Evolutionary conservation across 2,797 vertebrate genomes (phyloP), one percentile per base, ranked within the genome.

Genomic region (Sardinella longiceps): DNA sequence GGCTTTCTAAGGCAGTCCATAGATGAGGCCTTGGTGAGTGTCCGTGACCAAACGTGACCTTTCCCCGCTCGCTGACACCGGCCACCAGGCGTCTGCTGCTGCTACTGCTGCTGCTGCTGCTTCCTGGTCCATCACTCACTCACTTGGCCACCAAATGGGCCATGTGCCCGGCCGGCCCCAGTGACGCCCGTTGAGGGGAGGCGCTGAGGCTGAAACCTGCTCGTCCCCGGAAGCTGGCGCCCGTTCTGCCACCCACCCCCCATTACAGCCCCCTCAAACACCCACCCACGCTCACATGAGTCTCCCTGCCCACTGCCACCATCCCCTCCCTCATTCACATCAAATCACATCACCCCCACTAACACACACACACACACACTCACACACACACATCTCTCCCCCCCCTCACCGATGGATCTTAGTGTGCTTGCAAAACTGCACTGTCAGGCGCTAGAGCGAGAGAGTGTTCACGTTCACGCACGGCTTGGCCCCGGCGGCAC

Each of bases 61-160:
- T 77, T 77, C 37, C 70, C 70, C 28, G 3, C 33, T 37, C 10
- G n/a, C 56, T 60, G 56, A 60, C 56, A 10, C 56, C 11, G 56
- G 56, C 56, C 56, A 60, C 56, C 23, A 10, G 56, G 56, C 56
- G 56, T n/a, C 56, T 60, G 56, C 56, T 60, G 53, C 53, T 53
- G 50, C 28, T 66, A 37, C 70, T 39, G 33, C 70, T 53, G 50
- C 28, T 66, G 70, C 70, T 39, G 33, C 70, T 39, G 37, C 28
- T 20, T 77, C 70, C 70, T 77, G 70, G 43, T 77, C 18, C 70
- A 77, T 77, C 70, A 77, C 70, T 77, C 70, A 77, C 70, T 77
- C 33, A 77, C 70, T 77, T 77, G 70, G 70, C 70, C 33, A 77
- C 70, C 70, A 43, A 77, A 77, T 77, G 70, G 70, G 33, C 37